Evolutionary conservation across 2,113 vertebrate species (phyloP), one percentile per base, ranked within the genome.

Genomic region (Cichladusa arquata): DNA sequence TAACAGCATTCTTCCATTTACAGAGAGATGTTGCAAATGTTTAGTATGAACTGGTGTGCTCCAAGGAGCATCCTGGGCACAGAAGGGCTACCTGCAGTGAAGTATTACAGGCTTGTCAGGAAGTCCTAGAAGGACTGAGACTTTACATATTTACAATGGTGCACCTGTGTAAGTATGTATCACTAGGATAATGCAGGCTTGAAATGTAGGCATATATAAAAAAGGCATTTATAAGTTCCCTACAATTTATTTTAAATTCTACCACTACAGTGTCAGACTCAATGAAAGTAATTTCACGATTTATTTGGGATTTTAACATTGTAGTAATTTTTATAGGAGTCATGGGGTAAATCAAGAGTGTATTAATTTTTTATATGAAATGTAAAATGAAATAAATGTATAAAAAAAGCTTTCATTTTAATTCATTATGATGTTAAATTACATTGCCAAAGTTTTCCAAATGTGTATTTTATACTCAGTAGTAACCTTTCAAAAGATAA

Each of bases 401-500:
- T 79, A 56, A 87, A 91, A 91, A 84, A 66, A n/a, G 4, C 15
- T 88, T 81, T 71, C 13, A 19, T 60, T 95, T 91, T 33, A 91
- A 94, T 79, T 85, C 15, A 86, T 62, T 57, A 79, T 60, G 19
- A 42, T 64, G 64, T 88, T 77, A 89, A 85, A 73, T 83, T 73
- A 90, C 60, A 86, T n/a, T 90, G 25, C 25, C 60, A 45, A 82
- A 50, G 51, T 71, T 89, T 95, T 88, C 38, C 66, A 92, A 94
- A 82, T 73, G 33, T 51, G 36, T 71, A 56, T 62, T 84, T 91
- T 79, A 18, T 88, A 88, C 58, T 80, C 66, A 93, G 81, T 56
- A 90, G 79, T 81, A 96, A 67, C 69, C 31, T 86, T 88, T 92
- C 48, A 90, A 83, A 90, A 92, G 58, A 92, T 20, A 93, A 93